Base-by-base conservation (phyloP, 2,113 vertebrate genomes). In the Micronycteris hirsuta region DNA sequence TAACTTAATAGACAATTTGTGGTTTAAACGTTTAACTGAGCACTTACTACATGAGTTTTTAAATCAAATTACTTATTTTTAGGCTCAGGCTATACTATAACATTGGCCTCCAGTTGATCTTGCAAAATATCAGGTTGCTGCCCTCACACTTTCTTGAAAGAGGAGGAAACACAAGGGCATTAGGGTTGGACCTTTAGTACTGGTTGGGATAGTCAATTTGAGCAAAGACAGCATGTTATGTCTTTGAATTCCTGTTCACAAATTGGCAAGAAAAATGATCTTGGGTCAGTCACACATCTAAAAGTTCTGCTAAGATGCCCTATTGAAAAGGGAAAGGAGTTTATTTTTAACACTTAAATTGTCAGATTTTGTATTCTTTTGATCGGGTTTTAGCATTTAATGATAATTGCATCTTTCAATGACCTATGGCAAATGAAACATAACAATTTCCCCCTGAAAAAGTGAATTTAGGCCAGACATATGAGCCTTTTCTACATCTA, bases 301-400 rank as follows among this genome's bases (percentile, higher is more conserved):
- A 68, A 93, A 93, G n/a, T 68, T 83, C 41, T 65, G 43, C 28
- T 56, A 33, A 89, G 58, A 86, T 36, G 56, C 13, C 15, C 19
- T 81, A 73, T 83, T 82, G 65, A 85, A 88, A 93, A 93, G 26
- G 13, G 85, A 87, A 81, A 49, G 5, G 33, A 61, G 28, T 74
- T 86, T 95, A 54, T 91, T 88, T 95, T 94, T 92, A 71, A 65
- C 58, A 71, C 52, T 49, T 65, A 68, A 45, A 45, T 56, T 82
- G 87, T 76, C 73, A 70, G 26, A 82, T 86, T 63, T 76, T 81
- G 17, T 36, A 76, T 68, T 82, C 47, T 89, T 88, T 93, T 77
- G 43, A 92, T 86, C 38, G 90, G 24, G 41, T 13, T n/a, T 88
- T n/a, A 56, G 58, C 28, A 81, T n/a, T 67, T 78, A 77, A 16